Base-by-base conservation (phyloP, 2,113 vertebrate species). In the Plecotus auritus region DNA sequence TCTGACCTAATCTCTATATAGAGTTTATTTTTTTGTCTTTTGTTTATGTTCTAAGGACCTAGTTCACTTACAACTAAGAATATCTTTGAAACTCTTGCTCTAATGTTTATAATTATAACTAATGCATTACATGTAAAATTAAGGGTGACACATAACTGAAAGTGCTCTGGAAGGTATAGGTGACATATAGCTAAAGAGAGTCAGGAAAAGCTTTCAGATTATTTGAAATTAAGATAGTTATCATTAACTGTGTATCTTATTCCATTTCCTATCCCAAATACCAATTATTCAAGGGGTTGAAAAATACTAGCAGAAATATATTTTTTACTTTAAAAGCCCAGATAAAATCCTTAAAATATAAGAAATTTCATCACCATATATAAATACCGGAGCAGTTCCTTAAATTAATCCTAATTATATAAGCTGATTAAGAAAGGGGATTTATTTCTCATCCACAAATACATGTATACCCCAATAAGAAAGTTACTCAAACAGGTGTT, bases 401-500 rank as follows among this genome's bases (percentile, higher is more conserved):
- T 85, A 77, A 78, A 45, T 89, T 56, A 70, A n/a, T 0, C 7
- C 14, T 76, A 72, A 47, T 32, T 37, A 23, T 40, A 89, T 10
- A 78, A 56, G 9, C 47, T 81, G 54, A 49, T 67, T 86, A 70
- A 76, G 9, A 94, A 69, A 73, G 4, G 22, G 5, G 1, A 73
- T 28, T 72, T 82, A 74, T 82, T 35, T 49, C n/a, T 94, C 13
- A 74, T 23, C 30, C 49, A 28, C 18, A 91, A 80, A 88, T 83
- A 49, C 17, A 80, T 70, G 84, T 61, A 66, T 37, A 69, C 2
- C 42, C 23, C 37, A 45, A 10, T 18, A 85, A 83, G n/a, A 86
- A 76, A 90, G 7, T 87, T 10, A 74, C 13, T 70, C 54, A 64
- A 80, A 86, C 80, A 97, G 80, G 77, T 97, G 64, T 69, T 95